Evolutionary conservation across 1,140 invertebrate species (phyloP).

Genomic region (Lasaia peninsularis): DNA sequence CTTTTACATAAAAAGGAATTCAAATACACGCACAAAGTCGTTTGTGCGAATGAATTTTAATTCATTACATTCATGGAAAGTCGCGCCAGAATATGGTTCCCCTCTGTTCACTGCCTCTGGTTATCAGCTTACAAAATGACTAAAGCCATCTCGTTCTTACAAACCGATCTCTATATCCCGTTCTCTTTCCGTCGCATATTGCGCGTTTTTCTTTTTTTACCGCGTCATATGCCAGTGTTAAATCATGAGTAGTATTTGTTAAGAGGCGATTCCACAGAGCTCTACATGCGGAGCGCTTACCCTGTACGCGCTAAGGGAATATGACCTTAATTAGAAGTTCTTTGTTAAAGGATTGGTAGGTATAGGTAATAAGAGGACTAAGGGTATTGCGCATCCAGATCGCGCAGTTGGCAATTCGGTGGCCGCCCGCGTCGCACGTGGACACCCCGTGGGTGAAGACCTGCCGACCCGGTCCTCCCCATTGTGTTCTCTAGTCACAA

Average conservation of each 20-base stretch:
- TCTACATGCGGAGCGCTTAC: slow-evolving; percentile 17
- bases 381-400: slow-evolving; percentile 56
- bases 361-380: slow-evolving; percentile 59
- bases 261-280: slow-evolving; percentile 32
- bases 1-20: slow-evolving; percentile 52
- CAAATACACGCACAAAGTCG: slow-evolving; percentile 48
- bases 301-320: slow-evolving; percentile 19
- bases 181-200: slow-evolving; percentile 65
- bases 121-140: slow-evolving; percentile 76
- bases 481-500: slow-evolving; percentile 60
- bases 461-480: slow-evolving; percentile 39
- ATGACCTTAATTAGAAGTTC: slow-evolving; percentile 55
- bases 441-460: slow-evolving; percentile 31
- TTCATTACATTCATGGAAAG: slow-evolving; percentile 74
- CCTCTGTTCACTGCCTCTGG: slow-evolving; percentile 69
- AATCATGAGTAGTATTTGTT: slow-evolving; percentile 53
- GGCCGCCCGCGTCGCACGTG: slow-evolving; percentile 63
- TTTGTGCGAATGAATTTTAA: slow-evolving; percentile 69
- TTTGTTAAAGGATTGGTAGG: slow-evolving; percentile 59
- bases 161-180: slow-evolving; percentile 44
- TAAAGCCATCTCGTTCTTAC: slow-evolving; percentile 57
- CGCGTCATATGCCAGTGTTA: slow-evolving; percentile 67
- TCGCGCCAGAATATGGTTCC: slow-evolving; percentile 73
- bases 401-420: slow-evolving; percentile 59
- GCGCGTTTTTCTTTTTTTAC: slow-evolving; percentile 75